These are phyloP conservation scores for Opisthocomus hoazin DNA, from an alignment of 2,113 vertebrate genomes.

Conservation along the genomic window DNA sequence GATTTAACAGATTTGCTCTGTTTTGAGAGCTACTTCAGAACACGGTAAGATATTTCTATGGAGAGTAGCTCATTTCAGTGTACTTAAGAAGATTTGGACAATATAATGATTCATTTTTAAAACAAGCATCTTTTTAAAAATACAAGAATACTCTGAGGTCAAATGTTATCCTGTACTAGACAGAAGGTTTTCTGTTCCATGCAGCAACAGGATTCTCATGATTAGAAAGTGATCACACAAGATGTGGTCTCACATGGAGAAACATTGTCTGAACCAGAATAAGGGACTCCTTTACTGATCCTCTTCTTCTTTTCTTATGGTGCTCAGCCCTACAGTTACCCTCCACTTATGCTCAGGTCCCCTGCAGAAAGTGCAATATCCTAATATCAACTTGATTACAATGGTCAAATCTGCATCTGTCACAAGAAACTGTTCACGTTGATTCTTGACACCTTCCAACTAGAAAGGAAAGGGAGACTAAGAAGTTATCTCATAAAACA, in stretches of 20 bases:
- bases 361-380: neutral
- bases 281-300: neutral
- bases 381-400: neutral
- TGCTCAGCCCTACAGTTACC: neutral
- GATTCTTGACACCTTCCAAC: neutral
- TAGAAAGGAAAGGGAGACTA: neutral
- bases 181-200: neutral
- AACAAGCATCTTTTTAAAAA: neutral
- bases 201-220: neutral
- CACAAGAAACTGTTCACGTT: neutral
- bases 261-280: neutral
- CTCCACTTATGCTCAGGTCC: neutral
- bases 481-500: neutral
- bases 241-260: fast-evolving
- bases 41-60: neutral
- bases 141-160: neutral
- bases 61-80: neutral
- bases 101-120: neutral
- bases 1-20: neutral
- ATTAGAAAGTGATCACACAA: neutral
- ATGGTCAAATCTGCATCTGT: neutral
- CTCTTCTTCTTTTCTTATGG: neutral
- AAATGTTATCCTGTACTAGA: neutral
- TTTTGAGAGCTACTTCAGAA: neutral
- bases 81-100: neutral